Percentiles rank a stretch among this genome's conserved stretches.
Evolutionary conservation across 2,113 vertebrate genomes (phyloP).

Genomic region (Numenius arquata): DNA sequence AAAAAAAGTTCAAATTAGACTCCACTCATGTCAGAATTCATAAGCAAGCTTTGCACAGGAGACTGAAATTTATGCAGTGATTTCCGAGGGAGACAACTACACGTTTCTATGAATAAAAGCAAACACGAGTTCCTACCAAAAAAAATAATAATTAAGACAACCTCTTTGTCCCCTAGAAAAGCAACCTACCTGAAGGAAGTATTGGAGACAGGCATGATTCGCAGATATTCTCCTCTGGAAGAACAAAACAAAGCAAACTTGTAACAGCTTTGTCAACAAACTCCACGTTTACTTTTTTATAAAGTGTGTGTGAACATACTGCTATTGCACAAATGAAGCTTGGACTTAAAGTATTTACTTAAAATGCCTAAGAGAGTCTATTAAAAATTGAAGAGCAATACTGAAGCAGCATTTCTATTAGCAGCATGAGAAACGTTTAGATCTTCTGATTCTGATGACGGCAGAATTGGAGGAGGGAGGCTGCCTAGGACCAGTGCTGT

Average conservation of each 20-base stretch:
- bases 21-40: not conserved
- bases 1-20: not conserved
- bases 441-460: not conserved
- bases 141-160: not conserved
- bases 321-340: not conserved
- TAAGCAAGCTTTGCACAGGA: not conserved
- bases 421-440: not conserved
- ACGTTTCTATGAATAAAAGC: not conserved
- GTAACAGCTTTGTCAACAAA: not conserved
- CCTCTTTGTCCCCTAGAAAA: not conserved
- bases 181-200: slow-evolving; percentile 87
- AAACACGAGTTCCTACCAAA: not conserved
- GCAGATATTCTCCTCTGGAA: slow-evolving; percentile 93
- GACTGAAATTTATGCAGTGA: not conserved
- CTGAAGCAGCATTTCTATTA: not conserved
- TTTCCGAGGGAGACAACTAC: not conserved
- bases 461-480: not conserved
- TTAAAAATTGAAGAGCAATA: not conserved
- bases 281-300: not conserved
- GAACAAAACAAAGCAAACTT: not conserved
- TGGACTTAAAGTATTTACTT: not conserved
- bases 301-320: not conserved
- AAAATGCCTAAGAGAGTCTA: not conserved
- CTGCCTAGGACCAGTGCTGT: not conserved
- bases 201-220: slow-evolving; percentile 90